Conservation (phyloP, 2,888 invertebrate species). For the Eledona agricola region DNA sequence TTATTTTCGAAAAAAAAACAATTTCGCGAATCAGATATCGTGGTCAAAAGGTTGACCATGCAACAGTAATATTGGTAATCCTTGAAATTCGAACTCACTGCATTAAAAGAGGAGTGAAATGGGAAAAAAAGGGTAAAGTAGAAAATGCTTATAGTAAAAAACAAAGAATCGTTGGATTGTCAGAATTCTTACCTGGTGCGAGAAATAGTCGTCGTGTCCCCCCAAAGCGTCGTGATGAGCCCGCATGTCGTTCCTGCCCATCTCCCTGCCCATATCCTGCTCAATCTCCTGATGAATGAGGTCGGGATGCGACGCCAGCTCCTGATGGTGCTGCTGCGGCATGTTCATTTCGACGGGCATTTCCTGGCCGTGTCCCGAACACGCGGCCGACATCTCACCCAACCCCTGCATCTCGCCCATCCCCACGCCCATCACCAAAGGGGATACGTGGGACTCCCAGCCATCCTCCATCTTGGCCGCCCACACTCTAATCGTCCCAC, state of each 20-base stretch:
- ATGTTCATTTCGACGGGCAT: constrained; percentile 45
- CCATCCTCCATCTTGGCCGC: constrained; percentile 61
- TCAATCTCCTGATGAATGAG: constrained; percentile 54
- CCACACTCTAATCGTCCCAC: constrained; percentile 48
- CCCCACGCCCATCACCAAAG: constrained; percentile 62
- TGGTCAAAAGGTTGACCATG: too few species aligned
- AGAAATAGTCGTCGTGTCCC: constrained; percentile 53
- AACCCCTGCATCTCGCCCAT: constrained; percentile 56
- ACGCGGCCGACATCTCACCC: constrained; percentile 53
- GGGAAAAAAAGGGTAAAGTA: too few species aligned
- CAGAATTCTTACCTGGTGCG: constrained; percentile 53
- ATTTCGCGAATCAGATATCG: too few species aligned
- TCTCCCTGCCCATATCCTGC: constrained; percentile 51
- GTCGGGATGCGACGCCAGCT: constrained; percentile 44
- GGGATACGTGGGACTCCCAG: constrained; percentile 62
- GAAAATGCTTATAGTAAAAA: too few species aligned
- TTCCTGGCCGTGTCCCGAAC: constrained; percentile 45
- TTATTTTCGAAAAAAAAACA: too few species aligned
- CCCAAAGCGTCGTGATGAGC: constrained; percentile 46
- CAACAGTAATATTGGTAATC: too few species aligned
- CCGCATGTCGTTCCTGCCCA: constrained; percentile 44
- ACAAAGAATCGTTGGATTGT: too few species aligned
- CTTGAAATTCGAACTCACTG: too few species aligned
- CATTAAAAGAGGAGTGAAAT: too few species aligned
- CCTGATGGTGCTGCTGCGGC: constrained; percentile 50